Evolutionary conservation across 35 echinoderm and acorn worm genomes (phyloP).

Genomic region (Holothuria glaberrima): DNA sequence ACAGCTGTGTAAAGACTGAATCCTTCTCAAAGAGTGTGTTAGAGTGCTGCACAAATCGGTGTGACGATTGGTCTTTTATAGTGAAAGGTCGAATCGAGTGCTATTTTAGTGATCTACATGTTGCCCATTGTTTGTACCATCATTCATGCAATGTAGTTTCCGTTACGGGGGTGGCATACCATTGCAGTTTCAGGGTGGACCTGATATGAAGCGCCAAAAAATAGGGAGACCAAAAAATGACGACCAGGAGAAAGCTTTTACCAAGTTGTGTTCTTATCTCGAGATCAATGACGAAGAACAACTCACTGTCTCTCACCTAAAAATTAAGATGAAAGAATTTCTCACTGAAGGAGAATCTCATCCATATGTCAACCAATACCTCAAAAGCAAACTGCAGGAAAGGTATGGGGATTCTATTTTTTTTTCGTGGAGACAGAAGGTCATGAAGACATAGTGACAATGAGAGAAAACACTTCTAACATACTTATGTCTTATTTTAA

Average conservation of each 20-base stretch:
- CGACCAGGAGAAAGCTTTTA: conserved; percentile 70
- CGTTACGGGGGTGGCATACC: conserved; percentile 42
- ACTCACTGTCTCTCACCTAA: conserved; percentile 66
- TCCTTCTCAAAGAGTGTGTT: conserved; percentile 46
- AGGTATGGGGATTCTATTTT: conserved; percentile 59
- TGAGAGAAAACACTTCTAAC: conserved; percentile 44
- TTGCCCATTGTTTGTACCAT: conserved; percentile 66
- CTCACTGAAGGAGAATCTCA: conserved; percentile 49
- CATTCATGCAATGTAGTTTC: conserved; percentile 62
- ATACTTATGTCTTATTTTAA: conserved; percentile 61
- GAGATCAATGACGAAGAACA: conserved; percentile 72
- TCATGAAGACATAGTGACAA: conserved; percentile 69
- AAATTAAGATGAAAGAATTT: conserved; percentile 65
- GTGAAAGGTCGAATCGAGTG: conserved; percentile 72
- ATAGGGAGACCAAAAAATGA: conserved; percentile 67
- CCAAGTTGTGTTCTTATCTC: conserved; percentile 64
- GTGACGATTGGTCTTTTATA: conserved; percentile 60
- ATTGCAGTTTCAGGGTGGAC: conserved; percentile 32
- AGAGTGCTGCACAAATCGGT: conserved; percentile 51
- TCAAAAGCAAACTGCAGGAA: conserved; percentile 66
- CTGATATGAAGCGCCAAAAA: conserved; percentile 58
- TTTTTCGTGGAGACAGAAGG: conserved; percentile 62
- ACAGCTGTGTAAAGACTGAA: conserved; percentile 57
- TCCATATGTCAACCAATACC: conserved; percentile 64
- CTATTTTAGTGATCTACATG: conserved; percentile 63